phyloP scores from a whole-genome alignment of 2,797 vertebrate genomes.

The Lateolabrax maculatus region DNA sequence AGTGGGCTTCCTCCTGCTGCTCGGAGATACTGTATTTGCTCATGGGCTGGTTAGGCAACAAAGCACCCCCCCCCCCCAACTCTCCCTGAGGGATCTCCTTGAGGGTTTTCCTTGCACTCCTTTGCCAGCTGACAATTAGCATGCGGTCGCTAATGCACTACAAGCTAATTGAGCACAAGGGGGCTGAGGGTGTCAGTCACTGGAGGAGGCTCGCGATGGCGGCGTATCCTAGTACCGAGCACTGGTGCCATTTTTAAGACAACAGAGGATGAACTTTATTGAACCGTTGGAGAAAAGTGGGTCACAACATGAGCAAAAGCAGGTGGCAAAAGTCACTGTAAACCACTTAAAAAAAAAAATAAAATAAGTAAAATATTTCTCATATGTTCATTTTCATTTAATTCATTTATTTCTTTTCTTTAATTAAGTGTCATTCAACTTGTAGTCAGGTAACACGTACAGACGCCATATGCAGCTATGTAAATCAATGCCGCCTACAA shows the following conservation, averaged over 20 bases:
- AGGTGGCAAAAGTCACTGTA: neutral
- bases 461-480: slow-evolving; percentile 8
- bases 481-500: slow-evolving; percentile 40
- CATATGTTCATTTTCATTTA: neutral
- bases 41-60: slow-evolving; percentile 67
- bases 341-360: neutral
- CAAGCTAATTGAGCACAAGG: slow-evolving; percentile 82
- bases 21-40: slow-evolving; percentile 61
- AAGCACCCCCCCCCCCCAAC: slow-evolving; percentile 44
- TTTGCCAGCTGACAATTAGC: slow-evolving; percentile 82
- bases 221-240: slow-evolving; percentile 28
- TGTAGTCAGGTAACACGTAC: slow-evolving; percentile 13
- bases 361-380: slow-evolving; percentile 1
- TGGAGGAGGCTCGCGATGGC: slow-evolving; percentile 53
- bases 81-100: slow-evolving; percentile 76
- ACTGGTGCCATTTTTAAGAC: slow-evolving; percentile 46
- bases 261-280: slow-evolving; percentile 30
- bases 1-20: slow-evolving; percentile 61
- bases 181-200: slow-evolving; percentile 82
- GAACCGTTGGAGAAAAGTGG: slow-evolving; percentile 31
- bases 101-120: slow-evolving; percentile 73
- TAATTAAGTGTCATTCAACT: neutral
- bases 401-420: neutral
- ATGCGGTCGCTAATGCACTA: slow-evolving; percentile 77
- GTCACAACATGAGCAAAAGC: slow-evolving; percentile 20